Percentiles rank a stretch among this genome's conserved stretches.
These are phyloP conservation scores for Amphimedon queenslandica DNA, from an alignment of 37 sponge, comb jelly and placozoan genomes.

Conservation along the genomic window DNA sequence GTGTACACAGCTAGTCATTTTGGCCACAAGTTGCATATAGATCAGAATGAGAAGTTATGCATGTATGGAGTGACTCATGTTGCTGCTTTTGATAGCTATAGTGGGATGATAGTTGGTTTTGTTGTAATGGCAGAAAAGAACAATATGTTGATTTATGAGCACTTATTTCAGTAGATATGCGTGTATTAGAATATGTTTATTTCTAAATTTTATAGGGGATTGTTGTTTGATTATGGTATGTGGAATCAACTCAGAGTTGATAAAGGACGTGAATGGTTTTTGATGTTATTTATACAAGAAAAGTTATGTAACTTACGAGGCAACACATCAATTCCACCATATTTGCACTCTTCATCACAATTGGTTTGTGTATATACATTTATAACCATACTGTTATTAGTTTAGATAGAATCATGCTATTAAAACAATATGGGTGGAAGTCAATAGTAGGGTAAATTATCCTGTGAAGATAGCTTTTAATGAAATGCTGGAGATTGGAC, in stretches of 20 bases:
- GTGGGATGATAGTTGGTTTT: slow-evolving; percentile 45
- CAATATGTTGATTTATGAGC: slow-evolving; percentile 47
- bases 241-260: no score
- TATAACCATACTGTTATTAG: no score
- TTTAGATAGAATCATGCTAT: slow-evolving; percentile 41
- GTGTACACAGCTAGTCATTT: slow-evolving; percentile 53
- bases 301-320: no score
- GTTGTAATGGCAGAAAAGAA: slow-evolving; percentile 54
- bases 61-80: slow-evolving; percentile 69
- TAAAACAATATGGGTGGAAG: slow-evolving; percentile 52
- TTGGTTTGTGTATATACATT: slow-evolving; percentile 20
- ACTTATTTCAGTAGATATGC: slow-evolving; percentile 16
- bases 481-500: slow-evolving; percentile 24
- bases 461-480: slow-evolving; percentile 43
- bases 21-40: slow-evolving; percentile 66
- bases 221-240: no score
- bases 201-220: no score
- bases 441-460: slow-evolving; percentile 57
- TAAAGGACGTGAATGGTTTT: no score
- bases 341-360: slow-evolving; percentile 48
- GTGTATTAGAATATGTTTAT: neutral
- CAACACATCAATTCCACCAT: no score
- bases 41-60: slow-evolving; percentile 67
- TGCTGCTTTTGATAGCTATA: slow-evolving; percentile 52
- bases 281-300: no score